Percentiles rank a stretch among this genome's conserved stretches.
These are phyloP conservation scores for Pseudorhombus dupliciocellatus DNA, from an alignment of 2,113 vertebrate genomes.

Conservation along the genomic window DNA sequence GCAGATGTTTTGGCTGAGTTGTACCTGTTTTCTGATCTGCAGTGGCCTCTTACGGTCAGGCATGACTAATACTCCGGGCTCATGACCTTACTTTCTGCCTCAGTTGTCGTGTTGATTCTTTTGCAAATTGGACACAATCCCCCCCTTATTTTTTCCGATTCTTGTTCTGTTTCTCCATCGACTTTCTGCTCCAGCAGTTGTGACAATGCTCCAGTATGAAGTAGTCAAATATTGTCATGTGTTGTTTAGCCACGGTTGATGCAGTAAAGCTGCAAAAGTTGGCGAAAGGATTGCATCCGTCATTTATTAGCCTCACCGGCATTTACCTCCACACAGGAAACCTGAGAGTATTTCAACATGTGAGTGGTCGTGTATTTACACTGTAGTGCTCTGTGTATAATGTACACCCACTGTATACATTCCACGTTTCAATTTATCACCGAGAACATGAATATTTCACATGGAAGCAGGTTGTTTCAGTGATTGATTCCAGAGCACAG, in stretches of 20 bases:
- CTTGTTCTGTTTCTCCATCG: not conserved
- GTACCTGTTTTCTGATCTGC: constrained; percentile 51
- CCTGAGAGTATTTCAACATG: constrained; percentile 57
- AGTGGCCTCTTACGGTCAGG: constrained; percentile 57
- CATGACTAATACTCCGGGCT: constrained; percentile 55
- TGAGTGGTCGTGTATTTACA: constrained; percentile 71
- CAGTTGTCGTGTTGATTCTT: constrained; percentile 37
- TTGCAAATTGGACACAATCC: constrained; percentile 19
- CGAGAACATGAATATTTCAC: constrained; percentile 47
- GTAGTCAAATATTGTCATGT: constrained; percentile 21
- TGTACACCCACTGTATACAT: constrained; percentile 66
- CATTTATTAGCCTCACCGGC: constrained; percentile 32
- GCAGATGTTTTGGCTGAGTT: constrained; percentile 56
- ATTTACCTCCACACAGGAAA: constrained; percentile 54
- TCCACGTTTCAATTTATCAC: constrained; percentile 67
- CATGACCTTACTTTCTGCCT: constrained; percentile 26
- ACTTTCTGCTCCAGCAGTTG: constrained; percentile 12
- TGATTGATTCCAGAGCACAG: constrained; percentile 64
- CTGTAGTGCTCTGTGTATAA: constrained; percentile 63
- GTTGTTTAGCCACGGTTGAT: constrained; percentile 10
- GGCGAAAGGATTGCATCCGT: constrained; percentile 25
- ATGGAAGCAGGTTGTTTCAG: constrained; percentile 62
- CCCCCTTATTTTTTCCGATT: not conserved
- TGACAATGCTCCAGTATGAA: constrained; percentile 21
- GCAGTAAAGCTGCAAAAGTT: constrained; percentile 27